Conservation (phyloP, 2,797 vertebrate genomes). For the Rallus crepitans region DNA sequence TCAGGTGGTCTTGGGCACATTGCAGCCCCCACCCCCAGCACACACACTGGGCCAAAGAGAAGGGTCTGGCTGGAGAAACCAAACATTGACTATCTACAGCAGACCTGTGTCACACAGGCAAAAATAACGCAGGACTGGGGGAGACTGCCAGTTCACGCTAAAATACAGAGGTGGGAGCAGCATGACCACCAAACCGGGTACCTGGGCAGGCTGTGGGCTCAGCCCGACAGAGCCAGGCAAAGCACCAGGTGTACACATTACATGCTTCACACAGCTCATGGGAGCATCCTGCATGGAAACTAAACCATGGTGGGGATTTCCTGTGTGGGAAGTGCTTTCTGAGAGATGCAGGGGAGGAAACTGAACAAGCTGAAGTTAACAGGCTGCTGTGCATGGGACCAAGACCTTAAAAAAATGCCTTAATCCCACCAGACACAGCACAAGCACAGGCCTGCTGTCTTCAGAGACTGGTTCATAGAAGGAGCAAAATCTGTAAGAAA, state of each 20-base stretch:
- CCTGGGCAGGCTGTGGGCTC: background rate
- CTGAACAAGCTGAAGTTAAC: background rate
- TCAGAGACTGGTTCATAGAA: background rate
- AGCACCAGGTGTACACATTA: background rate
- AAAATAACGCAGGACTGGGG: too few species aligned
- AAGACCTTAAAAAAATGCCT: fast-evolving
- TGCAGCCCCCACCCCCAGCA: background rate
- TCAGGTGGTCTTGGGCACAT: background rate
- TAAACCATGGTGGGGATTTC: background rate
- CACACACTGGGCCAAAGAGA: background rate
- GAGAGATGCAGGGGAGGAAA: background rate
- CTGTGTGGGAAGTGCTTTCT: background rate
- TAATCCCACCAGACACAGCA: background rate
- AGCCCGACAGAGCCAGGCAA: background rate
- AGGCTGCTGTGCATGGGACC: background rate
- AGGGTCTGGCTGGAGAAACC: background rate
- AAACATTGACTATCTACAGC: background rate
- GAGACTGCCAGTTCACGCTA: background rate
- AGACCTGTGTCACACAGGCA: background rate
- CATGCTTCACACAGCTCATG: background rate
- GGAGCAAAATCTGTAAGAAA: background rate
- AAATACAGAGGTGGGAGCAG: background rate
- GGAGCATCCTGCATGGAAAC: background rate
- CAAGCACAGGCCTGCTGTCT: background rate
- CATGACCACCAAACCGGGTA: fast-evolving